phyloP scores from a whole-genome alignment of 1,140 invertebrate genomes.

The Goniozus legneri region DNA sequence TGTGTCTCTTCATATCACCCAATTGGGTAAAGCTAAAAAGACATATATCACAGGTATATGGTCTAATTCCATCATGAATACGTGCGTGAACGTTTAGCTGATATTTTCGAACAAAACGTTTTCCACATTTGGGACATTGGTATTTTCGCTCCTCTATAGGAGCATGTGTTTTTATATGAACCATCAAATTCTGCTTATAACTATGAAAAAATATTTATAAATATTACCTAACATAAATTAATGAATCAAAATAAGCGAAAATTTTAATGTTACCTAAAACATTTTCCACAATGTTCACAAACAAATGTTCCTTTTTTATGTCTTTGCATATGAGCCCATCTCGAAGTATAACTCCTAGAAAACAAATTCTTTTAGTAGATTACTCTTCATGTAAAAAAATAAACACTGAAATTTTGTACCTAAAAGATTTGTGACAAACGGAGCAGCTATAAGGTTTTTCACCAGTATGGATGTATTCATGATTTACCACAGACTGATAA shows the following conservation, averaged over 20 bases:
- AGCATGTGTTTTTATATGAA: conserved; percentile 29
- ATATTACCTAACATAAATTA: background rate
- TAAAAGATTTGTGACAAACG: conserved; percentile 51
- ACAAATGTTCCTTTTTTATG: conserved; percentile 28
- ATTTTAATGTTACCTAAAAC: conserved; percentile 21
- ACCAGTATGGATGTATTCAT: conserved; percentile 57
- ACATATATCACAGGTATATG: conserved; percentile 56
- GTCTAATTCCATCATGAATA: conserved; percentile 69
- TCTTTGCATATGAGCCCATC: conserved; percentile 30
- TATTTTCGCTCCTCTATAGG: conserved; percentile 31
- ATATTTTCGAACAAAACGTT: conserved; percentile 39
- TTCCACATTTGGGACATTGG: conserved; percentile 42
- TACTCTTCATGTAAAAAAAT: background rate
- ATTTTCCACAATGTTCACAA: conserved; percentile 31
- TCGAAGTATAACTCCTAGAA: conserved; percentile 28
- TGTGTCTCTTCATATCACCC: conserved; percentile 41
- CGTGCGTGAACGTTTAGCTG: conserved; percentile 50
- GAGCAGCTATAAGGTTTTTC: conserved; percentile 57
- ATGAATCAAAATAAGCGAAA: conserved; percentile 1
- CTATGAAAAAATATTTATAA: conserved; percentile 15
- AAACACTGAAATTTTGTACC: conserved; percentile 14
- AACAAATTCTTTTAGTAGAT: background rate
- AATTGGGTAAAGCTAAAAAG: conserved; percentile 40
- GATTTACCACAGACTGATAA: conserved; percentile 29
- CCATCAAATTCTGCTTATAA: conserved; percentile 32